A percentile compares a stretch with the other conserved stretches of the same genome.
Evolutionary conservation across 2,113 vertebrate species (phyloP).

Genomic region (Plecturocebus donacophilus): DNA sequence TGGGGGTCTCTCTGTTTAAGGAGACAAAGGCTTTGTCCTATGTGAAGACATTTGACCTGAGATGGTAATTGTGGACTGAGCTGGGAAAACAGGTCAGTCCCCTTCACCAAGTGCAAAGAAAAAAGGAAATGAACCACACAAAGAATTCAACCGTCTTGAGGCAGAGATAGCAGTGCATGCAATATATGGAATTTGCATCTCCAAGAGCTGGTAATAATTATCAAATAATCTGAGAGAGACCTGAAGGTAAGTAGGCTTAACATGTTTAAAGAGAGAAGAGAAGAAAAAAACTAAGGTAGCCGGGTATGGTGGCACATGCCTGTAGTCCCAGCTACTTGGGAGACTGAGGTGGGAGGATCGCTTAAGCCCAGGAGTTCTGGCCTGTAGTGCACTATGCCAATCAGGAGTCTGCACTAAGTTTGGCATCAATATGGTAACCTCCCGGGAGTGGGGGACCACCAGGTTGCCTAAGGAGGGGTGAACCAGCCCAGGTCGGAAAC

Average conservation of each 20-base stretch:
- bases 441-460: too few relatives aligned
- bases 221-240: not conserved
- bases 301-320: rapidly evolving
- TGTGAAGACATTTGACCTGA: not conserved
- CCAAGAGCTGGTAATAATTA: not conserved
- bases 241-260: not conserved
- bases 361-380: not conserved
- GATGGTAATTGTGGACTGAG: too few relatives aligned
- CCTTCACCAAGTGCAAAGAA: not conserved
- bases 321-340: not conserved
- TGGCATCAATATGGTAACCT: too few relatives aligned
- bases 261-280: not conserved
- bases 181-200: rapidly evolving
- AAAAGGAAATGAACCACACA: not conserved
- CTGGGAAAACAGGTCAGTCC: not conserved
- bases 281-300: not conserved
- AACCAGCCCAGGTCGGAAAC: too few relatives aligned
- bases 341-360: not conserved
- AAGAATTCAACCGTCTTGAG: not conserved
- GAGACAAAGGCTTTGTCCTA: not conserved
- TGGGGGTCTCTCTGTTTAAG: not conserved
- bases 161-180: rapidly evolving
- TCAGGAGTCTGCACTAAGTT: too few relatives aligned
- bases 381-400: too few relatives aligned
- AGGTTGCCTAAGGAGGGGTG: too few relatives aligned